These are phyloP conservation scores for Meriones psammophilus DNA, from an alignment of 2,797 vertebrate genomes.

Conservation along the genomic window DNA sequence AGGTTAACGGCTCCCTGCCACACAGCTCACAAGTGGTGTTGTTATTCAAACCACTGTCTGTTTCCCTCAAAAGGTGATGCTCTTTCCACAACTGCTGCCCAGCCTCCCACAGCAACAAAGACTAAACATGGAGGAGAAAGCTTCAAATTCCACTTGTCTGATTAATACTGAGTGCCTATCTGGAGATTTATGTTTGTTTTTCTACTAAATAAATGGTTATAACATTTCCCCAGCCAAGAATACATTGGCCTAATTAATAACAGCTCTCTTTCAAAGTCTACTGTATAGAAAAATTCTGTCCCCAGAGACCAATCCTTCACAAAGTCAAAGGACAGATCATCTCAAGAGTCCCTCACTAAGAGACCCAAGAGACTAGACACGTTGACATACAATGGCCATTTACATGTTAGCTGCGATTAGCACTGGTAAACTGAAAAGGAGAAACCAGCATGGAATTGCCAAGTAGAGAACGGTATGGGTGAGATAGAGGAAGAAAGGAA, in stretches of 20 bases:
- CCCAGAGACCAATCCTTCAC: slow-evolving; percentile 70
- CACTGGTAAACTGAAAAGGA: not conserved
- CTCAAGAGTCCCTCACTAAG: slow-evolving; percentile 44
- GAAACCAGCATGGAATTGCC: not conserved
- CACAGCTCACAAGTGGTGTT: slow-evolving; percentile 42
- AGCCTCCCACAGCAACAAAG: slow-evolving; percentile 68
- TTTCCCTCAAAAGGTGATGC: slow-evolving; percentile 62
- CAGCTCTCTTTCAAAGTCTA: slow-evolving; percentile 83
- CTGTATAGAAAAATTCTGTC: slow-evolving; percentile 65
- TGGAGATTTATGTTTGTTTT: slow-evolving; percentile 85
- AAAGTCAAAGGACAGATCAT: slow-evolving; percentile 52
- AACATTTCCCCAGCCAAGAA: slow-evolving; percentile 82
- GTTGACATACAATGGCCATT: not conserved
- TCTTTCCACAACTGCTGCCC: slow-evolving; percentile 41
- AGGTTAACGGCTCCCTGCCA: slow-evolving; percentile 63
- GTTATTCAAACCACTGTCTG: slow-evolving; percentile 63
- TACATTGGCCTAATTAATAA: slow-evolving; percentile 83
- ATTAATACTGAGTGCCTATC: slow-evolving; percentile 81
- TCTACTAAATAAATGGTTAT: slow-evolving; percentile 83
- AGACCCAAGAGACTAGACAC: not conserved
- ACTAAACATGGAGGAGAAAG: slow-evolving; percentile 76
- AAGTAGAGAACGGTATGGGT: not conserved
- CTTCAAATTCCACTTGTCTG: slow-evolving; percentile 83
- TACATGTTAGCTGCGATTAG: slow-evolving; percentile 38
- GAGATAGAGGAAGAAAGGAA: not conserved